Conservation (phyloP, 2,113 vertebrate species). For the Marmota monax region DNA sequence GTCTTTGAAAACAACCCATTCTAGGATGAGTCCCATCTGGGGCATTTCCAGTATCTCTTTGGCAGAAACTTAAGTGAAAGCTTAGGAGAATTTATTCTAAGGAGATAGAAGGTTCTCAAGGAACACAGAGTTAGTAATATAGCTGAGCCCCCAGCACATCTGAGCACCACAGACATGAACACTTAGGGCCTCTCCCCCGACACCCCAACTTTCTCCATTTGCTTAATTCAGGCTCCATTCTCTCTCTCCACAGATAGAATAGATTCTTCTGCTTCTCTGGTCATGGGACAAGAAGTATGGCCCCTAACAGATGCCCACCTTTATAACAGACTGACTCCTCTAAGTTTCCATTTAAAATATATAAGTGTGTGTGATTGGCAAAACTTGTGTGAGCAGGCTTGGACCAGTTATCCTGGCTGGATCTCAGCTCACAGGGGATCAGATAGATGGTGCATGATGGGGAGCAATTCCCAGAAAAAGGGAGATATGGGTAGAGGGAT, state of each 20-base stretch:
- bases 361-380: not conserved
- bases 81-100: not conserved
- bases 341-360: not conserved
- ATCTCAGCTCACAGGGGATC: not conserved
- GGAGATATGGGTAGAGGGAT: not conserved
- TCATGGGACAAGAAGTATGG: not conserved
- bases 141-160: not conserved
- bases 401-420: not conserved
- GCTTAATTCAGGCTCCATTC: not conserved
- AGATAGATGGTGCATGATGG: not conserved
- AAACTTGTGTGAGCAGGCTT: not conserved
- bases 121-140: not conserved
- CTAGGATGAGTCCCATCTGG: not conserved
- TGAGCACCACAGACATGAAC: fast-evolving
- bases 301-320: not conserved
- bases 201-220: not conserved
- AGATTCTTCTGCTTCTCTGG: not conserved
- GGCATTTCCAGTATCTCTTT: not conserved
- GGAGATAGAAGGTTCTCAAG: not conserved
- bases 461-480: not conserved
- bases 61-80: not conserved
- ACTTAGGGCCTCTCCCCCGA: not conserved
- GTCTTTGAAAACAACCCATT: not conserved
- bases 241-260: not conserved
- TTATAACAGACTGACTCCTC: not conserved